These are phyloP conservation scores for Dolomedes plantarius DNA, from an alignment of 2,888 invertebrate species.

Conservation along the genomic window DNA sequence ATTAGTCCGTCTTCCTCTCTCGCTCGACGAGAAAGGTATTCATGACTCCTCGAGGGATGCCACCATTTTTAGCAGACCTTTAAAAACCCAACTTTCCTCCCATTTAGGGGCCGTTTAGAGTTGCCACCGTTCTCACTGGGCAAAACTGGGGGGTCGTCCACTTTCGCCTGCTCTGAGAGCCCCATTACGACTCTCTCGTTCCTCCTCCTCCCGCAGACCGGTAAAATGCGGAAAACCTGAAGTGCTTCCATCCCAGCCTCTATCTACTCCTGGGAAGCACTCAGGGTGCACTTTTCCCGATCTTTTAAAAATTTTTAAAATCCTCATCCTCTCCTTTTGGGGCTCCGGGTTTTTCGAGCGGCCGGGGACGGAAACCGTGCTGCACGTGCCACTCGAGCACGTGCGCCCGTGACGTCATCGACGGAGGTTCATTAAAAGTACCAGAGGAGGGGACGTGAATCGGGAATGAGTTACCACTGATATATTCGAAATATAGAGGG, in stretches of 20 bases:
- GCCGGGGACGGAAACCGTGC: neutral
- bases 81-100: neutral
- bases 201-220: neutral
- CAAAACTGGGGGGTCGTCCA: neutral
- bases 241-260: neutral
- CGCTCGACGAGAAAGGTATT: neutral
- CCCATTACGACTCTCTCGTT: neutral
- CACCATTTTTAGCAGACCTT: neutral
- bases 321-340: neutral
- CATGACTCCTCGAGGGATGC: neutral
- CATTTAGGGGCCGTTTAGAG: neutral
- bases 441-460: neutral
- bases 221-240: constrained; percentile 7
- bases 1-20: neutral
- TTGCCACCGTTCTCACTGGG: neutral
- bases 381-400: constrained; percentile 14
- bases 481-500: neutral
- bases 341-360: neutral
- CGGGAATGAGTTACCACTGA: constrained; percentile 3
- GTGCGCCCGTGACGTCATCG: constrained; percentile 8
- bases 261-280: neutral
- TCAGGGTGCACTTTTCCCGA: neutral
- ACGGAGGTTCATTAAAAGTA: constrained; percentile 14
- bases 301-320: constrained; percentile 9
- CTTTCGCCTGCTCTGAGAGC: constrained; percentile 1